These are phyloP conservation scores for Papilio aristodemus DNA, from an alignment of 1,140 invertebrate species.

Conservation along the genomic window DNA sequence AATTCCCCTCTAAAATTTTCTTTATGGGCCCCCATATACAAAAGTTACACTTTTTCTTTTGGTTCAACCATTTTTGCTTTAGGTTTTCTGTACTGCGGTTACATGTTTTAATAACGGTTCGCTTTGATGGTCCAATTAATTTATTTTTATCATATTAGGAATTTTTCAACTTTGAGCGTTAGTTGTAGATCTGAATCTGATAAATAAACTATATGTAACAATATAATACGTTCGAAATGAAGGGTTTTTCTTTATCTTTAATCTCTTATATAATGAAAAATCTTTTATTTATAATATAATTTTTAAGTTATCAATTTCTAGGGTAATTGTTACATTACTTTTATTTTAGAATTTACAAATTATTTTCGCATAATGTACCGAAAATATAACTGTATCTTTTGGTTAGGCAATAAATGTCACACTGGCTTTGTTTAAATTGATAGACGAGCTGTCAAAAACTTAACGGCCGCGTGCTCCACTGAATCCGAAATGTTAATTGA, in stretches of 20 bases:
- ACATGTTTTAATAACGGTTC: too few species aligned
- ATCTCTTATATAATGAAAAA: not conserved
- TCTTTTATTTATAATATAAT: too few species aligned
- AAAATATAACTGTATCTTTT: not conserved
- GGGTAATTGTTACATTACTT: too few species aligned
- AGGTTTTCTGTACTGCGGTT: not conserved
- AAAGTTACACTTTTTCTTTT: slow-evolving; percentile 19
- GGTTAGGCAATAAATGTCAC: slow-evolving; percentile 17
- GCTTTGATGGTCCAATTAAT: too few species aligned
- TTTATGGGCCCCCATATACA: slow-evolving; percentile 21
- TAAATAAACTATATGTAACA: too few species aligned
- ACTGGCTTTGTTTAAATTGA: slow-evolving; percentile 9
- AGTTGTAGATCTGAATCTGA: too few species aligned
- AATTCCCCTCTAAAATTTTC: slow-evolving; percentile 22
- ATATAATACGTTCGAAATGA: not conserved
- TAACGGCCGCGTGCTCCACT: not conserved
- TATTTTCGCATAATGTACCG: not conserved
- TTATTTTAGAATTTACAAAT: not conserved
- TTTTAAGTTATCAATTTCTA: too few species aligned
- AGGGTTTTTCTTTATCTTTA: not conserved
- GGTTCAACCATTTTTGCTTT: slow-evolving; percentile 1
- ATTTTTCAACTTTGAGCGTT: too few species aligned
- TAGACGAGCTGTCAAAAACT: slow-evolving; percentile 11
- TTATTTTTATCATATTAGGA: too few species aligned
- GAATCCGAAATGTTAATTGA: slow-evolving; percentile 21